Evolutionary conservation across 2,113 vertebrate genomes (phyloP).

Genomic region (Tympanuchus pallidicinctus): DNA sequence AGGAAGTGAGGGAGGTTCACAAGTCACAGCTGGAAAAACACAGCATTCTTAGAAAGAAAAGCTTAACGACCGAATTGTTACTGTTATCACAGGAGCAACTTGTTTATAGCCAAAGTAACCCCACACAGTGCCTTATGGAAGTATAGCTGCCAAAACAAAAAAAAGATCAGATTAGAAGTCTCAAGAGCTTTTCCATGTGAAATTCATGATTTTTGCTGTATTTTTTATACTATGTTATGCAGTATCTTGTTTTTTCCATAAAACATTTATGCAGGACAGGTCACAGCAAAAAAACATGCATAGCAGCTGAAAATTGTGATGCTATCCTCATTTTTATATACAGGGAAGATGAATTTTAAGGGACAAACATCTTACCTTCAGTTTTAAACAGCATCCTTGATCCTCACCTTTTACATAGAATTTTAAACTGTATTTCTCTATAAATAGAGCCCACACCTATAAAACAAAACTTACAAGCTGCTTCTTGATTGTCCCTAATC

Average conservation of each 20-base stretch:
- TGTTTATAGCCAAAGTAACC: not conserved
- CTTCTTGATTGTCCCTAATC: not conserved
- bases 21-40: constrained; percentile 79
- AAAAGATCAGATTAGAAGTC: not conserved
- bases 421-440: constrained; percentile 25
- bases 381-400: constrained; percentile 50
- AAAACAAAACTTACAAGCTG: not conserved
- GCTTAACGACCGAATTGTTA: not conserved
- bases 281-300: not conserved
- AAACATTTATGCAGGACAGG: not conserved
- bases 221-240: not conserved
- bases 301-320: not conserved
- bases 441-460: not conserved
- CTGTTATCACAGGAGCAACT: not conserved
- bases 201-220: not conserved
- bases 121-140: fast-evolving
- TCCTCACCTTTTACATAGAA: constrained; percentile 21
- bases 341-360: not conserved
- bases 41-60: not conserved
- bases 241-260: not conserved
- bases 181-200: not conserved
- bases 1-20: constrained; percentile 80
- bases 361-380: constrained; percentile 26
- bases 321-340: not conserved
- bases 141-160: not conserved